Evolutionary conservation across 2,888 invertebrate genomes (phyloP).

Genomic region (Machimus atricapillus): DNA sequence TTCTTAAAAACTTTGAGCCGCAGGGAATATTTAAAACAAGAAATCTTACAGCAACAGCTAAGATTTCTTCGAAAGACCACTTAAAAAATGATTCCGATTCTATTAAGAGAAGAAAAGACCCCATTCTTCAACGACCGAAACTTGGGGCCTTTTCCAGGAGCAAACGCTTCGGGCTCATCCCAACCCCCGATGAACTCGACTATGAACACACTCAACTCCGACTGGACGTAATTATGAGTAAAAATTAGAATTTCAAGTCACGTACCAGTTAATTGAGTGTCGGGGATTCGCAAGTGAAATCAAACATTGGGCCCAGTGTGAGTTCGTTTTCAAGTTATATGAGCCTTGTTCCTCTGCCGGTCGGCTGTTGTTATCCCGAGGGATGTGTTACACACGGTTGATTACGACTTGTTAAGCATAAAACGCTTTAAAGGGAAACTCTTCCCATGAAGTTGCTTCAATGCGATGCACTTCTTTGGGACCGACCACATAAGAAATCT

Average conservation of each 20-base stretch:
- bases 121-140: neutral
- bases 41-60: neutral
- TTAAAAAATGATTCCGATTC: neutral
- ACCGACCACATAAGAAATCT: neutral
- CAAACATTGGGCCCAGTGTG: neutral
- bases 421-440: neutral
- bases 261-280: constrained; percentile 25
- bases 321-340: neutral
- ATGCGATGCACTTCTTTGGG: neutral
- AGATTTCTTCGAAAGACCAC: neutral
- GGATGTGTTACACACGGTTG: neutral
- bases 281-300: neutral
- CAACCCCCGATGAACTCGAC: neutral
- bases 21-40: neutral
- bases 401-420: neutral
- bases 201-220: neutral
- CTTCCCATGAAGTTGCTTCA: neutral
- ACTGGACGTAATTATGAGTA: neutral
- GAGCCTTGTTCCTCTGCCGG: neutral
- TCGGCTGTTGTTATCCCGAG: neutral
- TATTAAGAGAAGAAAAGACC: neutral
- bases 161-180: neutral
- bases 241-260: constrained; percentile 26
- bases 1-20: neutral
- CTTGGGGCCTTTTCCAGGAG: neutral